Percentiles rank a stretch among this genome's conserved stretches.
These are phyloP conservation scores for Crotalus horridus DNA, from an alignment of 2,113 vertebrate genomes.

Conservation along the genomic window DNA sequence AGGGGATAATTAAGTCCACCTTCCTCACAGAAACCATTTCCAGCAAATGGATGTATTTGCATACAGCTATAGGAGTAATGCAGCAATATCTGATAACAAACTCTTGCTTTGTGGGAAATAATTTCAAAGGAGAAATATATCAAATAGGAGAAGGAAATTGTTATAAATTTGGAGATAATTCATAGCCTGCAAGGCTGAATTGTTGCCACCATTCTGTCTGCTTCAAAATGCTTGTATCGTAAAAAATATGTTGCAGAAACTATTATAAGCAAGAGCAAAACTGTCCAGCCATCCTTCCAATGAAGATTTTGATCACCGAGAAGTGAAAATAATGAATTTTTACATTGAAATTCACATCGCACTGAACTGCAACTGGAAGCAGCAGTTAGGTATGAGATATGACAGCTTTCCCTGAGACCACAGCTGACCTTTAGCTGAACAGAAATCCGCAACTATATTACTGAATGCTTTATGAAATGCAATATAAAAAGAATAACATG, in stretches of 20 bases:
- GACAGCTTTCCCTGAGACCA: neutral
- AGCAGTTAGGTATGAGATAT: neutral
- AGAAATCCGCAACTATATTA: neutral
- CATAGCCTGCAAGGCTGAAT: neutral
- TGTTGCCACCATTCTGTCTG: neutral
- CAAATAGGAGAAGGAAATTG: neutral
- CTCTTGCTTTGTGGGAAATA: neutral
- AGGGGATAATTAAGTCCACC: neutral
- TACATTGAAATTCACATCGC: neutral
- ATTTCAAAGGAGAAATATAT: neutral
- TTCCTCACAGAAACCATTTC: neutral
- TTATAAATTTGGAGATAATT: neutral
- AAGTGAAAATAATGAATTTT: constrained; percentile 1
- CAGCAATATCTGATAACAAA: neutral
- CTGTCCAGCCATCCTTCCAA: neutral
- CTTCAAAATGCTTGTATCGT: neutral
- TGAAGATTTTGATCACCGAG: neutral
- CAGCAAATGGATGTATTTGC: neutral
- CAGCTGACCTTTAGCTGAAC: constrained; percentile 5
- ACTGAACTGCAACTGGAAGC: neutral
- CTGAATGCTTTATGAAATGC: neutral
- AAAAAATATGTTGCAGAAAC: neutral
- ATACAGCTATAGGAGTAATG: neutral
- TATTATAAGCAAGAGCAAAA: neutral
- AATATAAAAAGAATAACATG: neutral